Base-by-base conservation (phyloP, 2,888 invertebrate species). In the Aleiodes testaceus region DNA sequence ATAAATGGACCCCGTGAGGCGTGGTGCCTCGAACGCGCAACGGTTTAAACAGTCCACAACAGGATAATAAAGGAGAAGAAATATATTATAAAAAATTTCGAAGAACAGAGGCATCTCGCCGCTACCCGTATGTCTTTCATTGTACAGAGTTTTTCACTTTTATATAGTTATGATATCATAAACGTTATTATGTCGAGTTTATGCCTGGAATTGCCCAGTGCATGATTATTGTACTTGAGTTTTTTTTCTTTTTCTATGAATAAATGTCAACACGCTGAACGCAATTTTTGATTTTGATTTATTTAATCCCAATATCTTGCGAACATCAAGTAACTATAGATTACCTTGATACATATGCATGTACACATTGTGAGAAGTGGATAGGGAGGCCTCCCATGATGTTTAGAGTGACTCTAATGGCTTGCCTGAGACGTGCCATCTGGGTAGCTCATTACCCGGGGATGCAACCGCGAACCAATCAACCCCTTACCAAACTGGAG, bases 71-170 rank as follows among this genome's bases (percentile, higher is more conserved):
- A 44, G 42, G 20, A 30, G 12, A 30, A 16, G 36, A 59, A 42
- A 70, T 49, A 50, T 20, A 71, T 66, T 42, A 65, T 50, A 26
- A 61, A 52, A 66, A 44, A 5, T 71, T 67, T 63, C 20, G 52
- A 63, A 52, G 85, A 84, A 84, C 84, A 85, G 85, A 81, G 83
- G 82, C 87, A 86, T 87, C 87, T 87, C 87, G 84, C 81, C 82
- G 85, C 87, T 87, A 86, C 86, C 87, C 86, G 82, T 83, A 85
- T 85, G 87, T 87, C 87, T 87, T 87, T 87, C 87, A 87, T 85
- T 87, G 87, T 87, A 86, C 86, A 87, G 86, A 86, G 86, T 87
- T 87, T 87, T 86, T 86, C 85, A 87, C 86, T 87, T 86, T 87
- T 87, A 85, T 87, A 87, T 86, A 84, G 85, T 86, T 78, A 78